phyloP scores from a whole-genome alignment of 1,140 invertebrate genomes.

The Ptiloglossa arizonensis region DNA sequence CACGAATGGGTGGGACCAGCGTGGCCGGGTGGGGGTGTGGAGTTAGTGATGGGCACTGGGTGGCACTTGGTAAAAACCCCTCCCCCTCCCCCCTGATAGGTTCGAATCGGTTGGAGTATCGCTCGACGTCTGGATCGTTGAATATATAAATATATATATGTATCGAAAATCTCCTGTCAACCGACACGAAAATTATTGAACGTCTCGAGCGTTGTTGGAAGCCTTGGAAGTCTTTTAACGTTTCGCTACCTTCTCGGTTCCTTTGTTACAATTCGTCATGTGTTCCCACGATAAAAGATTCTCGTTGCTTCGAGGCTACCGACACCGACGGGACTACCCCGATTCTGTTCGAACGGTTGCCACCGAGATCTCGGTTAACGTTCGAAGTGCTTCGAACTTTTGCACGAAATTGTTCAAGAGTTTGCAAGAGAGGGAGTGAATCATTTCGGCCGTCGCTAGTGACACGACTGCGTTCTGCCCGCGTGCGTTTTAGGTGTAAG shows the following conservation, averaged over 20 bases:
- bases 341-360: background rate
- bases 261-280: background rate
- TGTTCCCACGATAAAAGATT: background rate
- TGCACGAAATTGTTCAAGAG: too few relatives aligned
- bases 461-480: constrained; percentile 3
- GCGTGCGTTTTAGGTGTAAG: constrained; percentile 48
- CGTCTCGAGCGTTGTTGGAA: background rate
- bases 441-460: too few relatives aligned
- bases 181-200: background rate
- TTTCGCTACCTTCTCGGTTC: background rate
- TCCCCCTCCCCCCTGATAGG: too few relatives aligned
- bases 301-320: background rate
- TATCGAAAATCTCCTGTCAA: too few relatives aligned
- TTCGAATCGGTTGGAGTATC: constrained; percentile 14
- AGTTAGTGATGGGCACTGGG: background rate
- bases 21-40: constrained; percentile 5
- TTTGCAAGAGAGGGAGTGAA: background rate
- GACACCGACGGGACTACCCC: background rate
- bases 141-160: too few relatives aligned
- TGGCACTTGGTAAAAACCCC: too few relatives aligned
- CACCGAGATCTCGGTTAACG: background rate
- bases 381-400: constrained; percentile 11
- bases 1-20: constrained; percentile 27
- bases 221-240: background rate
- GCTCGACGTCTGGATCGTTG: too few relatives aligned